Conservation (phyloP, 2,113 vertebrate genomes). For the Pachycephala philippinensis region DNA sequence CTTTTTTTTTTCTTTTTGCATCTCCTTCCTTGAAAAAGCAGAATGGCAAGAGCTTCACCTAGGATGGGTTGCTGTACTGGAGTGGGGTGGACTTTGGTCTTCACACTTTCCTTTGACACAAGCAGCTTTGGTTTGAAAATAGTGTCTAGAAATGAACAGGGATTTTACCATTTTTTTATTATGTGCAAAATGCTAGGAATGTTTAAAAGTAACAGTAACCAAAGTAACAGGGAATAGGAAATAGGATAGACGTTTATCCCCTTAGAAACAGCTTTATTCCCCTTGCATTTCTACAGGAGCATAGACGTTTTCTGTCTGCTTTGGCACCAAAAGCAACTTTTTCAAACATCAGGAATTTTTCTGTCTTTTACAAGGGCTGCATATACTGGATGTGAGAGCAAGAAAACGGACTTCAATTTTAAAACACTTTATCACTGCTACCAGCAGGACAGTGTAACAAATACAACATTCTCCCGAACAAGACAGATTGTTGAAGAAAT, state of each 20-base stretch:
- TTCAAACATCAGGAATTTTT: slow-evolving; percentile 58
- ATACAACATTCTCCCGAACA: not conserved
- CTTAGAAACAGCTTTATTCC: slow-evolving; percentile 60
- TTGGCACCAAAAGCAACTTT: slow-evolving; percentile 44
- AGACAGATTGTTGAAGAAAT: not conserved
- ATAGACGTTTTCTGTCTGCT: slow-evolving; percentile 45
- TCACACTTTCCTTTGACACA: not conserved
- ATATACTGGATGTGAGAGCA: slow-evolving; percentile 8
- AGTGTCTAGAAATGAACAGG: slow-evolving; percentile 13
- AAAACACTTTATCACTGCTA: slow-evolving; percentile 4
- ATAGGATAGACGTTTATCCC: slow-evolving; percentile 57
- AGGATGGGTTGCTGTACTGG: not conserved
- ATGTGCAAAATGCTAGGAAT: slow-evolving; percentile 61
- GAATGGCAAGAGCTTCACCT: not conserved
- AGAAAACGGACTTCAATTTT: slow-evolving; percentile 18
- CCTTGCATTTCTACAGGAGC: slow-evolving; percentile 35
- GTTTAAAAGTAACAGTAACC: slow-evolving; percentile 65
- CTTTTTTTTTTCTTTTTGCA: rapidly evolving
- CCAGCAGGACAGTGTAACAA: not conserved
- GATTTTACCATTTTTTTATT: slow-evolving; percentile 56
- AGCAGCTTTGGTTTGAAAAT: not conserved
- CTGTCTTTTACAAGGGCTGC: slow-evolving; percentile 36
- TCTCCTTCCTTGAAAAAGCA: not conserved
- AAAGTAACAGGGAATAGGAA: slow-evolving; percentile 62
- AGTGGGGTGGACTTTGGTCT: not conserved